phyloP scores from a whole-genome alignment of 2,888 invertebrate genomes.

The Caenorhabditis panamensis region DNA sequence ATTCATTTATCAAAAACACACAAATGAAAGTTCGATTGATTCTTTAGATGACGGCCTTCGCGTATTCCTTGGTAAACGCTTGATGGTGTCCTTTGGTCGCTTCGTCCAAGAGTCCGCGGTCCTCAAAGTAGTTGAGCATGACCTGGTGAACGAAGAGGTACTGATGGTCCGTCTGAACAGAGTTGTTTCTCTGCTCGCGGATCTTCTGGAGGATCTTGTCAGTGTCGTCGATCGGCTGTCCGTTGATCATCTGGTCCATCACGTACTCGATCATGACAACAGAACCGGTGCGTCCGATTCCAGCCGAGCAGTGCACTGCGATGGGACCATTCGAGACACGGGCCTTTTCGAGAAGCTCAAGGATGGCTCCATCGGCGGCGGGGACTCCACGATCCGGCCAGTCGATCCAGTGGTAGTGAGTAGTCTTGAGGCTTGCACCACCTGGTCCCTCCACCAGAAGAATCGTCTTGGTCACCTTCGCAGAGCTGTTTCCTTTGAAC shows the following conservation, averaged over 20 bases:
- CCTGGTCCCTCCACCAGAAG: conserved; percentile 37
- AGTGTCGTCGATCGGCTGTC: conserved; percentile 49
- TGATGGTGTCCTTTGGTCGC: no score
- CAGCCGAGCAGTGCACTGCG: conserved; percentile 66
- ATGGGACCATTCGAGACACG: conserved; percentile 54
- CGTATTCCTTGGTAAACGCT: no score
- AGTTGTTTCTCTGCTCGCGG: conserved; percentile 58
- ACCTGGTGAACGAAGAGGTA: conserved; percentile 65
- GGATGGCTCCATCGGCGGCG: conserved; percentile 52
- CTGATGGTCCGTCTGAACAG: conserved; percentile 63
- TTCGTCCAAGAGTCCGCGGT: no score
- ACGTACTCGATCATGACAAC: conserved; percentile 64
- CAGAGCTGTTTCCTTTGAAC: conserved; percentile 14
- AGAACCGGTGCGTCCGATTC: conserved; percentile 64
- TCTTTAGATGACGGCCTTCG: no score
- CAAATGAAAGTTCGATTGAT: no score
- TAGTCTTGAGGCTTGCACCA: conserved; percentile 21
- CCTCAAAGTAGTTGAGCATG: conserved; percentile 62
- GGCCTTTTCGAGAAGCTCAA: conserved; percentile 53
- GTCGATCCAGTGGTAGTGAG: conserved; percentile 62
- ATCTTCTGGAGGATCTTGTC: conserved; percentile 60
- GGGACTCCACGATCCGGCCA: conserved; percentile 60
- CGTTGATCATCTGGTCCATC: conserved; percentile 52
- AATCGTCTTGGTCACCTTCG: conserved; percentile 44
- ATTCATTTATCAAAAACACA: no score